phyloP scores from a whole-genome alignment of 2,113 vertebrate species.

The Mustela nigripes region DNA sequence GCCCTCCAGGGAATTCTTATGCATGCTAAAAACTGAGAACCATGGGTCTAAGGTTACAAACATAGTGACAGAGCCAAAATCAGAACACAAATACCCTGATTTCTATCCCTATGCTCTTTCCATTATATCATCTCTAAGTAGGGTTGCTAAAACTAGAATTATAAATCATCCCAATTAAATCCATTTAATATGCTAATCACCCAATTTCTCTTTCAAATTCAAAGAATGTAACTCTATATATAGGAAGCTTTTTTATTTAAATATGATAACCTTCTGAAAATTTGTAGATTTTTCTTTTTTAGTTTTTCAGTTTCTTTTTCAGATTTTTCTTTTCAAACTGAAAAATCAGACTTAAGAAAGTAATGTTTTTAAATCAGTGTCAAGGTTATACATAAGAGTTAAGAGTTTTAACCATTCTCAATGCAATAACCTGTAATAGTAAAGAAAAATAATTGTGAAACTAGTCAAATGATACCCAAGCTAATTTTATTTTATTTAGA shows the following conservation, averaged over 20 bases:
- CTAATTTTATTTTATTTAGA: neutral
- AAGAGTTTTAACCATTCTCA: slow-evolving; percentile 38
- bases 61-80: neutral
- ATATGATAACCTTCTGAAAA: too few species aligned
- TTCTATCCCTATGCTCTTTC: neutral
- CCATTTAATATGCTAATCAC: neutral
- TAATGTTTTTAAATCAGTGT: neutral
- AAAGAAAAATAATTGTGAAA: slow-evolving; percentile 38
- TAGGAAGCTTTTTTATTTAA: slow-evolving; percentile 3
- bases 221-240: neutral
- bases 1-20: neutral
- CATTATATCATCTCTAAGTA: neutral
- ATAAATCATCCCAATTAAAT: neutral
- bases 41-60: neutral
- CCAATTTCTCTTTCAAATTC: slow-evolving; percentile 20
- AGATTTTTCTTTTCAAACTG: neutral
- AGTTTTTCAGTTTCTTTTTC: too few species aligned
- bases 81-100: neutral
- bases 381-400: neutral
- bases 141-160: neutral
- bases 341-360: slow-evolving; percentile 13
- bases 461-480: neutral
- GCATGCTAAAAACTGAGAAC: neutral
- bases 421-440: neutral
- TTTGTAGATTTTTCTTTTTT: too few species aligned